A percentile compares a stretch with the other conserved stretches of the same genome.
Evolutionary conservation across 2,797 vertebrate genomes (phyloP).

Genomic region (Borostomias antarcticus): DNA sequence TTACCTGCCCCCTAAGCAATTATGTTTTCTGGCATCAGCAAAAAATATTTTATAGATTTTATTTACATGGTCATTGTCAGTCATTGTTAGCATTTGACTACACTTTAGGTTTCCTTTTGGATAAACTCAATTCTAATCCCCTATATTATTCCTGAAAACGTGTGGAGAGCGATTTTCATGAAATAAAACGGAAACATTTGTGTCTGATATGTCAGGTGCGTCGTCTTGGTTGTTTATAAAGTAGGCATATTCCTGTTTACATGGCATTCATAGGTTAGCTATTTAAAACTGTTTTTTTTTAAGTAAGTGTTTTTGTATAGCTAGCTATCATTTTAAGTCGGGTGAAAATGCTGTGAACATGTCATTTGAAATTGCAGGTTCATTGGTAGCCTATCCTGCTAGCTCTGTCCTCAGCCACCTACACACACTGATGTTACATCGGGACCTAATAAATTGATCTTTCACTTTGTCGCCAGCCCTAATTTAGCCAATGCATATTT

Average conservation of each 20-base stretch:
- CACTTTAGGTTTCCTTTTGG: too few relatives aligned
- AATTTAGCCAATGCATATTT: constrained; percentile 30
- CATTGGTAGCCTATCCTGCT: not conserved
- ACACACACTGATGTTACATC: constrained; percentile 14
- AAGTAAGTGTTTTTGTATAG: not conserved
- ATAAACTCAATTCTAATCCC: not conserved
- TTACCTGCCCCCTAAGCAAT: not conserved
- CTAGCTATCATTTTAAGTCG: not conserved
- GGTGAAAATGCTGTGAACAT: not conserved
- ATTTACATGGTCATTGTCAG: too few relatives aligned
- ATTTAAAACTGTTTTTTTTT: not conserved
- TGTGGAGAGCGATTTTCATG: not conserved
- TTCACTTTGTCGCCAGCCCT: constrained; percentile 12
- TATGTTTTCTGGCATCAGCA: not conserved
- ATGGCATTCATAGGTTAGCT: too few relatives aligned
- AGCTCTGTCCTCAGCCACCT: not conserved
- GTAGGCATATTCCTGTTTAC: too few relatives aligned
- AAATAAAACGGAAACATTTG: too few relatives aligned
- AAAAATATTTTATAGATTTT: too few relatives aligned
- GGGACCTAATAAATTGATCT: constrained; percentile 18
- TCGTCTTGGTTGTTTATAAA: too few relatives aligned
- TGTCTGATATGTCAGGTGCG: not conserved
- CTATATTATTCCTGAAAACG: not conserved
- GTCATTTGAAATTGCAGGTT: not conserved
- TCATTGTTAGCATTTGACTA: too few relatives aligned